Conservation (phyloP, 1,140 invertebrate genomes). For the Drosophila bocqueti region DNA sequence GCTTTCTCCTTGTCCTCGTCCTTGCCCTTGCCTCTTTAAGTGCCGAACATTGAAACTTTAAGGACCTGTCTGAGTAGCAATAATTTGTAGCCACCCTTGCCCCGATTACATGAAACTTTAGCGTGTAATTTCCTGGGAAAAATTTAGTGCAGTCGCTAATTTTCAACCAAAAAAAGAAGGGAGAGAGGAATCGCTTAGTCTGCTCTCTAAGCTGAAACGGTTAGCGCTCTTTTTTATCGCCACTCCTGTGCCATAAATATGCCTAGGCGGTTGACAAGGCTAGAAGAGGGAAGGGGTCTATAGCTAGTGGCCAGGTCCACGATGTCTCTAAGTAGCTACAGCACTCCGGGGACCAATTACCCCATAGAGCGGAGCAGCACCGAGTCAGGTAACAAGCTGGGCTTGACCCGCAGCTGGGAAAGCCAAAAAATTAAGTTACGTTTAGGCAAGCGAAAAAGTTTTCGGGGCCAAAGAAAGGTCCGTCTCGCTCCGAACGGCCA, state of each 20-base stretch:
- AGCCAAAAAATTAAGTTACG: constrained; percentile 78
- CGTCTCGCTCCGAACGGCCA: constrained; percentile 47
- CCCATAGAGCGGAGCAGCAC: constrained; percentile 41
- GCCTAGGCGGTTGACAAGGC: constrained; percentile 52
- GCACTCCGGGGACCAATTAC: constrained; percentile 77
- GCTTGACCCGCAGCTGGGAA: constrained; percentile 52
- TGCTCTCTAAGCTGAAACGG: constrained; percentile 52
- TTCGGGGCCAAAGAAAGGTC: constrained; percentile 49
- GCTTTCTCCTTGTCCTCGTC: background rate
- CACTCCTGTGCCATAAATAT: constrained; percentile 69
- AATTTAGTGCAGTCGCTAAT: constrained; percentile 65
- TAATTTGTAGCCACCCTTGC: constrained; percentile 47
- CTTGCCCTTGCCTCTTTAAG: constrained; percentile 47
- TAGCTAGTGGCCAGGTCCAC: constrained; percentile 28
- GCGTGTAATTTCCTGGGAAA: constrained; percentile 41
- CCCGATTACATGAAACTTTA: constrained; percentile 54
- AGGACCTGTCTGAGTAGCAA: constrained; percentile 48
- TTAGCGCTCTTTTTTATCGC: constrained; percentile 71
- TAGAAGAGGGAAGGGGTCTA: constrained; percentile 4
- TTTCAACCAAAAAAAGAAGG: constrained; percentile 28
- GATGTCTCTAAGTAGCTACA: constrained; percentile 79
- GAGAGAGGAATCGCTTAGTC: background rate
- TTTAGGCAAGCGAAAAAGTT: constrained; percentile 66
- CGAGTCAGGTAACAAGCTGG: constrained; percentile 72
- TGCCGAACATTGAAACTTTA: constrained; percentile 36